These are phyloP conservation scores for Drosophila repletoides DNA, from an alignment of 1,140 invertebrate species.

Conservation along the genomic window DNA sequence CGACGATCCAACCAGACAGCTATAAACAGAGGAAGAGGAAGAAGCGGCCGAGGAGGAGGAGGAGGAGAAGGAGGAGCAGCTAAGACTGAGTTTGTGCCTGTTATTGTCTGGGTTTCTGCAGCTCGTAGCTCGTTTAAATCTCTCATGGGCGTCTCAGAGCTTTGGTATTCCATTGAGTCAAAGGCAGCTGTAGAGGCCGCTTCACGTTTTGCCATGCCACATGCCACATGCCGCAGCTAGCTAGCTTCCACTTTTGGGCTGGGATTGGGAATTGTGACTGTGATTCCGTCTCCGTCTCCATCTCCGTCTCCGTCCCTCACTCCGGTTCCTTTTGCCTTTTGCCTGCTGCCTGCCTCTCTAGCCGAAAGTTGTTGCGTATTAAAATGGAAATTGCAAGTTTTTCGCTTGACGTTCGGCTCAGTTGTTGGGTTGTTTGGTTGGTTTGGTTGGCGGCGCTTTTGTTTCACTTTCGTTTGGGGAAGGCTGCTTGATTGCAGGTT, in stretches of 20 bases:
- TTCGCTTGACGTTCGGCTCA: conserved; percentile 45
- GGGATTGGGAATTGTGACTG: conserved; percentile 15
- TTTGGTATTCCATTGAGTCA: conserved; percentile 47
- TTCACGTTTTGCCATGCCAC: conserved; percentile 27
- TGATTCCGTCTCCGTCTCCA: not conserved
- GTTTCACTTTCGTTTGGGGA: conserved; percentile 76
- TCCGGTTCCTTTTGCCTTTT: conserved; percentile 31
- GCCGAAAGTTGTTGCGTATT: conserved; percentile 80
- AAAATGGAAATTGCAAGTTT: conserved; percentile 81
- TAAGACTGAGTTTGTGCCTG: not conserved
- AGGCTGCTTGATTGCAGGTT: conserved; percentile 67
- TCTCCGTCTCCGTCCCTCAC: conserved; percentile 17
- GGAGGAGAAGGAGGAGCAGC: not conserved
- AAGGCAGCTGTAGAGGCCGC: conserved; percentile 4
- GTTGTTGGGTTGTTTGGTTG: conserved; percentile 4
- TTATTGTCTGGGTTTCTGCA: not conserved
- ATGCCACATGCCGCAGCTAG: conserved; percentile 7
- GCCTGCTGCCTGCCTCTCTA: conserved; percentile 52
- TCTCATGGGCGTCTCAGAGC: conserved; percentile 44
- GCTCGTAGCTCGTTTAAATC: conserved; percentile 23
- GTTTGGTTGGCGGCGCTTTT: conserved; percentile 59
- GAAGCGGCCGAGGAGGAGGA: not conserved
- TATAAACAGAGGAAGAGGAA: not conserved
- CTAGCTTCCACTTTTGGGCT: no score
- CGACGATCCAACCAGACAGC: conserved; percentile 55